These are phyloP conservation scores for Phenganax marumi DNA, from an alignment of 92 coral and sea anemone species.

Conservation along the genomic window DNA sequence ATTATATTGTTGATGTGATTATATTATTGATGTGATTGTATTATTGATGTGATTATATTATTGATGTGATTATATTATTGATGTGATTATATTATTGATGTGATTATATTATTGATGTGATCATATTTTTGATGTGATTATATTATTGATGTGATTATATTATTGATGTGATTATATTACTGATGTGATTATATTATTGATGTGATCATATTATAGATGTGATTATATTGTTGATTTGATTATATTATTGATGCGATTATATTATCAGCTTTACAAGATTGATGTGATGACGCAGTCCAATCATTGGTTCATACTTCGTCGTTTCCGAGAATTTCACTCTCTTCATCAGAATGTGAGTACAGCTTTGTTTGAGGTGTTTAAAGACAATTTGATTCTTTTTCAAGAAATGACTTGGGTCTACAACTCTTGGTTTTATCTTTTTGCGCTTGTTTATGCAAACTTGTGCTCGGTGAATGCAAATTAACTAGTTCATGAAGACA, in stretches of 20 bases:
- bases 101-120: too few species aligned
- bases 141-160: too few species aligned
- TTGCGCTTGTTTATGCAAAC: background rate
- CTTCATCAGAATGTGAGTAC: conserved; percentile 67
- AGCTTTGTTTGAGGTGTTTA: background rate
- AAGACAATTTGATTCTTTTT: background rate
- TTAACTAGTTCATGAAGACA: too few species aligned
- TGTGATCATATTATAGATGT: too few species aligned
- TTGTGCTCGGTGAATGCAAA: background rate
- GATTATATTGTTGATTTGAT: background rate
- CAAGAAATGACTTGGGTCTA: too few species aligned
- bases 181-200: too few species aligned
- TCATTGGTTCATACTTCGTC: conserved; percentile 91
- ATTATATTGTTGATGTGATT: conserved; percentile 30
- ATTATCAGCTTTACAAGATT: conserved; percentile 69
- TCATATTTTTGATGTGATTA: too few species aligned
- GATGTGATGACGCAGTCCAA: conserved; percentile 98
- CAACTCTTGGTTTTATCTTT: background rate
- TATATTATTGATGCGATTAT: background rate
- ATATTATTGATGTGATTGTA: too few species aligned
- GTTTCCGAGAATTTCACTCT: conserved; percentile 81
- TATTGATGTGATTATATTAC: too few species aligned
- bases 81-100: too few species aligned
- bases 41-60: too few species aligned
- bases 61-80: too few species aligned